phyloP scores from a whole-genome alignment of 2,888 invertebrate genomes.

The Drosophila anomelani region DNA sequence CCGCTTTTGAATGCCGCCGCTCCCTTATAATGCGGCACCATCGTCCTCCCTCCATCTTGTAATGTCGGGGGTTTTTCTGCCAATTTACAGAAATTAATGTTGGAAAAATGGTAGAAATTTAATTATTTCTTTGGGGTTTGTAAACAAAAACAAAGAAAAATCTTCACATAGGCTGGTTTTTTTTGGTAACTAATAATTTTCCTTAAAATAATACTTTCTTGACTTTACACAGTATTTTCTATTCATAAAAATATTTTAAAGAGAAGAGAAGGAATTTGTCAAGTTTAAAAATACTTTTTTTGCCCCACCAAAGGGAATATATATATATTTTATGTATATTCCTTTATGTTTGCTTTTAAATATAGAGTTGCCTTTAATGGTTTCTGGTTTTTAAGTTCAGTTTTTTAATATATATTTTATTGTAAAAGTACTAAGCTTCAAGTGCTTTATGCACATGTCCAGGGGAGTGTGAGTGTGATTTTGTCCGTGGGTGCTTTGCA shows the following conservation, averaged over 20 bases:
- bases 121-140: constrained; percentile 3
- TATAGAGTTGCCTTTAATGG: neutral
- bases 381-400: neutral
- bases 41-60: neutral
- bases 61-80: constrained; percentile 3
- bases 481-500: constrained; percentile 8
- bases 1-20: constrained; percentile 4
- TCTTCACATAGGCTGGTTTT: neutral
- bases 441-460: neutral
- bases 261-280: neutral
- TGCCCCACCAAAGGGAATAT: neutral
- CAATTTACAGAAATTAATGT: constrained; percentile 13
- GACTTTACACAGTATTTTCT: neutral
- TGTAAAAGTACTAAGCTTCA: neutral
- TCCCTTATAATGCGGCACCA: constrained; percentile 5
- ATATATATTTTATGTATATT: no score
- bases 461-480: neutral
- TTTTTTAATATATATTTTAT: constrained; percentile 11
- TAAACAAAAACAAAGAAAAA: neutral
- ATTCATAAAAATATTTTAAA: neutral
- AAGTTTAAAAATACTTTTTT: neutral
- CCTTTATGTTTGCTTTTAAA: constrained; percentile 1
- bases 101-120: constrained; percentile 31
- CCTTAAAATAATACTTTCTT: neutral
- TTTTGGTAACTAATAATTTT: neutral